These are phyloP conservation scores for Apamea monoglypha DNA, from an alignment of 2,888 invertebrate genomes.

Conservation along the genomic window DNA sequence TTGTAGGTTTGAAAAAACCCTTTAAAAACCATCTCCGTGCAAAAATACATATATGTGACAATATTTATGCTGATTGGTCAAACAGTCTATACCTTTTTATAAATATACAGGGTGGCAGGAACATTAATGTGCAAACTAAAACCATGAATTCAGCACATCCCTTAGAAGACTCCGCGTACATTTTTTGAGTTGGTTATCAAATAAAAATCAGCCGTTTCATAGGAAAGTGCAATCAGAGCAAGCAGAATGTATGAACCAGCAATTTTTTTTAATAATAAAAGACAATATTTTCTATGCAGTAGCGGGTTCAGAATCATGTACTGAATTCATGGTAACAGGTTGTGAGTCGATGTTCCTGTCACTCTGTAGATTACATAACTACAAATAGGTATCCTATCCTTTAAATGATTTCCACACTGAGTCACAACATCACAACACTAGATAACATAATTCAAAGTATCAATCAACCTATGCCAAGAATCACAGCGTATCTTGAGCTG, in stretches of 20 bases:
- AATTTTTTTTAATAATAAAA: no score
- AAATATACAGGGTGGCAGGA: not conserved
- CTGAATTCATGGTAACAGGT: no score
- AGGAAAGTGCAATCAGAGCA: not conserved
- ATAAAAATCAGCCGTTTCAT: not conserved
- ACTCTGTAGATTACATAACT: no score
- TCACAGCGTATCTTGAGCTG: not conserved
- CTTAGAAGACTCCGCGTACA: not conserved
- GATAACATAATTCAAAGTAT: constrained; percentile 19
- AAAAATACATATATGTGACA: no score
- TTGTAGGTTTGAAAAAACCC: not conserved
- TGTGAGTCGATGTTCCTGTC: no score
- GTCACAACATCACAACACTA: not conserved
- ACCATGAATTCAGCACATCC: no score
- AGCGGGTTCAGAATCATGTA: no score
- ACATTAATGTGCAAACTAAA: not conserved
- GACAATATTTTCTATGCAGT: no score
- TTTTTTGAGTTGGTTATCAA: not conserved
- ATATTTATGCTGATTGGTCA: not conserved
- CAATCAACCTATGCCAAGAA: not conserved
- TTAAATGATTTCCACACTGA: not conserved
- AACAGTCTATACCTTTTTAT: not conserved
- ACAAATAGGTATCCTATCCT: no score
- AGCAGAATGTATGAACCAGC: not conserved
- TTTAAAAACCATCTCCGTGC: no score